phyloP scores from a whole-genome alignment of 2,797 vertebrate genomes.

The Thamnophis elegans region DNA sequence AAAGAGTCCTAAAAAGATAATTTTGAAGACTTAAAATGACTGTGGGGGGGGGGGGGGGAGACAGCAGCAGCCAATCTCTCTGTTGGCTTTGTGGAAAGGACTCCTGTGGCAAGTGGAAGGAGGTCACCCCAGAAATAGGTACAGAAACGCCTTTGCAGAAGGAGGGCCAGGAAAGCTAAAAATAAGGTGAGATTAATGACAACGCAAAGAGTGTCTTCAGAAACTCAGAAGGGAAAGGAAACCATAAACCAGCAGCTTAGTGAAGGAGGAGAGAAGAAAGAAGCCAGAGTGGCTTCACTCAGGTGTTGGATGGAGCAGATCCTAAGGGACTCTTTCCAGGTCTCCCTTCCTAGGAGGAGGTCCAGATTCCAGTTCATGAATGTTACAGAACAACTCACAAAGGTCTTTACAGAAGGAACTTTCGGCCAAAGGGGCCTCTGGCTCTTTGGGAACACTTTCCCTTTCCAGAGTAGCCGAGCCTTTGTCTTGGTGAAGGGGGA shows the following conservation, averaged over 20 bases:
- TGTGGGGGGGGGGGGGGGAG: not conserved
- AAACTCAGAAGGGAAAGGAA: not conserved
- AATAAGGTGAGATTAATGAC: not conserved
- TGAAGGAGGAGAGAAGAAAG: not conserved
- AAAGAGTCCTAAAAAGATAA: not conserved
- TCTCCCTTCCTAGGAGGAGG: not conserved
- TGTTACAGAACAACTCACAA: not conserved
- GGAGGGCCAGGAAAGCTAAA: not conserved
- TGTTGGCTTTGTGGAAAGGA: not conserved
- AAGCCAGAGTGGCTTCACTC: not conserved
- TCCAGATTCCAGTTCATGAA: not conserved
- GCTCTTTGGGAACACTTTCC: not conserved
- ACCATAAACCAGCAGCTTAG: not conserved
- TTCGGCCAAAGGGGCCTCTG: not conserved
- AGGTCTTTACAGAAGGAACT: not conserved
- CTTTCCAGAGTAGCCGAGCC: not conserved
- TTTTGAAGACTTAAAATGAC: not conserved
- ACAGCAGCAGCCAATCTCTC: not conserved
- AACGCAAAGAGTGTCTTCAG: not conserved
- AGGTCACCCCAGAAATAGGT: not conserved
- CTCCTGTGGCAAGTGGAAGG: not conserved
- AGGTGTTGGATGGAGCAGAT: not conserved
- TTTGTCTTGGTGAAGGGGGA: not conserved
- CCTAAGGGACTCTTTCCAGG: constrained; percentile 40
- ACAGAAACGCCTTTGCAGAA: not conserved